Conservation (phyloP, 2,113 vertebrate species). For the Zapus hudsonius region DNA sequence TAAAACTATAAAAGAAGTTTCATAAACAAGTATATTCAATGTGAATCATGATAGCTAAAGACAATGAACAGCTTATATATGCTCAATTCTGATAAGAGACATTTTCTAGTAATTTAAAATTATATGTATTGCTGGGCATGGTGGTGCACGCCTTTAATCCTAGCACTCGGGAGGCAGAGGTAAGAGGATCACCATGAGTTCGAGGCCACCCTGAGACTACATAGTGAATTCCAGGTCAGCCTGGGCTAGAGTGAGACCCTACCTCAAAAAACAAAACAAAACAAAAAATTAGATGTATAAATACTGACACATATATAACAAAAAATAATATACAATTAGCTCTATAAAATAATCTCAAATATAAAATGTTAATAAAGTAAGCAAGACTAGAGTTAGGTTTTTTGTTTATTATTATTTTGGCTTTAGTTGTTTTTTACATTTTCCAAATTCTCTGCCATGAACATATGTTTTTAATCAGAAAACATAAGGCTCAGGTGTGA, state of each 20-base stretch:
- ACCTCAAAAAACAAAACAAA: no score
- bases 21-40: not conserved
- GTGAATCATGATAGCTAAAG: constrained; percentile 27
- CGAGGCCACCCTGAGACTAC: no score
- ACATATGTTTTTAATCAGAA: not conserved
- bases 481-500: not conserved
- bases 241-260: no score
- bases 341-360: constrained; percentile 18
- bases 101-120: constrained; percentile 41
- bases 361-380: not conserved
- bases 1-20: not conserved
- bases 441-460: constrained; percentile 21
- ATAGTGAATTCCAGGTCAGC: no score
- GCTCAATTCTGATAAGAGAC: not conserved
- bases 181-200: no score
- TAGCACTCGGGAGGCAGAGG: no score
- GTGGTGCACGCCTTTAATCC: no score
- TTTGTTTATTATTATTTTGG: not conserved
- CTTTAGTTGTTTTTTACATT: not conserved
- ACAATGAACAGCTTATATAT: not conserved
- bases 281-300: constrained; percentile 5
- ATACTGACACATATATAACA: not conserved
- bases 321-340: not conserved
- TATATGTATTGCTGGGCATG: no score
- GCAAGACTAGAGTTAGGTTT: not conserved